Evolutionary conservation across 2,888 invertebrate genomes (phyloP), one percentile per base, ranked within the genome.

Genomic region (Epistrophe grossulariae): DNA sequence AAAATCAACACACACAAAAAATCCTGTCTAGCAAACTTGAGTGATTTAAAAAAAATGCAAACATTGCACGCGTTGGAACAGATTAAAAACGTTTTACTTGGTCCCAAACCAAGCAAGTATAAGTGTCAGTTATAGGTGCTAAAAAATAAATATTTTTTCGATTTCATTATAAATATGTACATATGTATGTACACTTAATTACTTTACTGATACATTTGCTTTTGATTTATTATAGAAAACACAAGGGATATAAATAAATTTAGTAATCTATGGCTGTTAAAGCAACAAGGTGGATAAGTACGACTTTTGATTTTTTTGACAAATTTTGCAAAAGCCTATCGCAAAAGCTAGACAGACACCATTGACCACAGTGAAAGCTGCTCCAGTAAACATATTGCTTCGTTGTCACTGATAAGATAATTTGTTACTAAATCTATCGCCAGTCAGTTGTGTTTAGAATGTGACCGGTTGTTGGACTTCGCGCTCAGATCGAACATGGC

Each of bases 401-500:
- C 9, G n/a, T n/a, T 43, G 28, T 57, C 50, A 45, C 60, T 79
- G 78, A 79, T 77, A 68, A 78, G 74, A 48, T 70, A 43, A 52
- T 77, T 72, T 59, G 11, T n/a, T 35, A 60, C 48, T 79, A 45
- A 57, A 50, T 35, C 45, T 52, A 48, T 59, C 66, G 38, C 48
- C n/a, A 60, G 31, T 28, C 68, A 17, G 60, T 79, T 43, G 74
- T 64, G 45, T 76, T 76, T 62, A 62, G 70, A 79, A 84, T 79
- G 79, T 84, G 74, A 84, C 57, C 59, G 24, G 52, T 76, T 72
- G 55, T 40, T 70, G 70, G 55, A 70, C 70, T 70, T 31, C 45
- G 13, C 15, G n/a, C 28, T 50, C 43, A 66, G n/a, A 73, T 24
- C 17, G 31, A 88, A 64, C n/a, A 92, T 92, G 92, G 92, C 91